phyloP scores from a whole-genome alignment of 2,113 vertebrate genomes.

The Anoura caudifer region DNA sequence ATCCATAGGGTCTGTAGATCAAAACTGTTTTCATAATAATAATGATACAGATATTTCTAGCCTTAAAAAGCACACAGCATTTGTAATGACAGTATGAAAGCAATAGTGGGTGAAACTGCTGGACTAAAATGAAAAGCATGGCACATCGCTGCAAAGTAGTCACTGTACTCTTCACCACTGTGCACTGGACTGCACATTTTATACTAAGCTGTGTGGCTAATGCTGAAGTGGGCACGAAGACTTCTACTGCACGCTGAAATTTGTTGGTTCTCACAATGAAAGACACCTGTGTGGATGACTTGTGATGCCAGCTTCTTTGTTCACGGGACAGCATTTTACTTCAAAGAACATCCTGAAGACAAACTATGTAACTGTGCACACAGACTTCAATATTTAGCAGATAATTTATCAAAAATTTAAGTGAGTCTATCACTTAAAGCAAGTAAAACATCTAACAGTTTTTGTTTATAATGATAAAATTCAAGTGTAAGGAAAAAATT shows the following conservation, averaged over 20 bases:
- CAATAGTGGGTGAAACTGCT: background rate
- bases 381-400: background rate
- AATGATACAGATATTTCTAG: background rate
- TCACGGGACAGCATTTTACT: background rate
- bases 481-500: background rate
- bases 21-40: background rate
- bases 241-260: background rate
- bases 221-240: background rate
- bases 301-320: background rate
- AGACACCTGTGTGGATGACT: background rate
- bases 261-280: background rate
- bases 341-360: background rate
- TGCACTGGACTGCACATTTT: background rate
- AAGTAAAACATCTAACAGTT: background rate
- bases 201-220: background rate
- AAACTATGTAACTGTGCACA: background rate
- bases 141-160: background rate
- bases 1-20: background rate
- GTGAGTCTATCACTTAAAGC: background rate
- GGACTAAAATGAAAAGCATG: background rate
- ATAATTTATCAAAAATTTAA: background rate
- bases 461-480: background rate
- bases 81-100: background rate
- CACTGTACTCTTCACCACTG: background rate
- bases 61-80: background rate